Percentiles rank a stretch among this genome's conserved stretches.
Evolutionary conservation across 2,888 invertebrate genomes (phyloP).

Genomic region (Phengaris alcon): DNA sequence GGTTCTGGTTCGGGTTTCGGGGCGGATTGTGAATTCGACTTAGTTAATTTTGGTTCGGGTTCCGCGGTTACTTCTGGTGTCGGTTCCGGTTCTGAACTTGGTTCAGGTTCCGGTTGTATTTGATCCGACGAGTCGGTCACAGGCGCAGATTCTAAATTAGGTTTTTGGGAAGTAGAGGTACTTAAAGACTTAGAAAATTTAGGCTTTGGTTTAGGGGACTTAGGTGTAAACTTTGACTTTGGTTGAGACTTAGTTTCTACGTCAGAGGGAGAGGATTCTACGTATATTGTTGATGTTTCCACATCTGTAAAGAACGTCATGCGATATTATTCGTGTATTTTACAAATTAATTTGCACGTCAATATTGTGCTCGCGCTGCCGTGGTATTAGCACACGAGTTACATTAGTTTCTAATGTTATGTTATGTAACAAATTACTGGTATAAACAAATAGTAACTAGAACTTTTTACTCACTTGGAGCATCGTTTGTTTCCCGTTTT

Average conservation of each 20-base stretch:
- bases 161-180: conserved; percentile 46
- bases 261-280: conserved; percentile 51
- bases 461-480: conserved; percentile 39
- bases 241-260: conserved; percentile 41
- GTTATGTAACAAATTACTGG: neutral
- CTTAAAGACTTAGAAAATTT: conserved; percentile 56
- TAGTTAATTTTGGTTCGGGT: conserved; percentile 50
- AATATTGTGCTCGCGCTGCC: conserved; percentile 37
- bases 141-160: conserved; percentile 54
- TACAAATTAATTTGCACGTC: conserved; percentile 44
- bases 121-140: conserved; percentile 49
- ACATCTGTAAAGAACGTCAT: conserved; percentile 75
- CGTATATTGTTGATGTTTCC: conserved; percentile 62
- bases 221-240: conserved; percentile 59
- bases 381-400: conserved; percentile 45
- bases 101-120: conserved; percentile 52
- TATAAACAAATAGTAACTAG: neutral
- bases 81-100: conserved; percentile 61
- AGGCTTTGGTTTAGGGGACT: conserved; percentile 54
- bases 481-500: conserved; percentile 42
- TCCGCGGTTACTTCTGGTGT: conserved; percentile 53
- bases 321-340: conserved; percentile 61
- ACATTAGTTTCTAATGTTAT: conserved; percentile 30
- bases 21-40: conserved; percentile 53
- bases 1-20: conserved; percentile 64